A percentile compares a stretch with the other conserved stretches of the same genome.
phyloP scores from a whole-genome alignment of 2,797 vertebrate genomes.

The Parauchenoglanis ngamensis region DNA sequence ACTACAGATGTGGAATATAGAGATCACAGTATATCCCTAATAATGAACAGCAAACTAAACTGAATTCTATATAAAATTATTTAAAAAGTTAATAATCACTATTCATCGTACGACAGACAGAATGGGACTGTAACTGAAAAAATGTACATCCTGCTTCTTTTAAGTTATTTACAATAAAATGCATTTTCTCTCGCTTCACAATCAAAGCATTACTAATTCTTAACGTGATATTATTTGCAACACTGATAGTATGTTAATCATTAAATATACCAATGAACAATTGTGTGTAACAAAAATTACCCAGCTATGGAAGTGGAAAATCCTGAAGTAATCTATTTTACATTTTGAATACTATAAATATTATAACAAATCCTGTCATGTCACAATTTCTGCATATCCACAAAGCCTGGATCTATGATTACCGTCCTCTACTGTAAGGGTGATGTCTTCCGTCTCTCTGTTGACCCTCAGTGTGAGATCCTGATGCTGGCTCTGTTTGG shows the following conservation, averaged over 20 bases:
- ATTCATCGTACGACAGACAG: not conserved
- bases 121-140: not conserved
- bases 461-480: constrained; percentile 64
- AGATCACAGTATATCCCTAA: not conserved
- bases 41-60: not conserved
- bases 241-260: not conserved
- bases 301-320: not conserved
- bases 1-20: not conserved
- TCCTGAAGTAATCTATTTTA: not conserved
- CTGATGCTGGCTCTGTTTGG: constrained; percentile 57
- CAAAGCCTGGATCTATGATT: not conserved
- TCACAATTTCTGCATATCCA: not conserved
- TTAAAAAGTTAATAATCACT: not conserved
- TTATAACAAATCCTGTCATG: not conserved
- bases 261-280: not conserved
- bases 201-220: not conserved
- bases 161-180: not conserved
- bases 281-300: not conserved
- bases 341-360: not conserved
- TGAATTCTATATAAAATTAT: not conserved
- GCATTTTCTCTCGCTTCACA: not conserved
- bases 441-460: constrained; percentile 48
- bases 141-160: not conserved
- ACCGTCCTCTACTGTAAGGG: constrained; percentile 68
- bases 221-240: not conserved